Evolutionary conservation across 2,888 invertebrate genomes (phyloP), one percentile per base, ranked within the genome.

Genomic region (Hedya salicella): DNA sequence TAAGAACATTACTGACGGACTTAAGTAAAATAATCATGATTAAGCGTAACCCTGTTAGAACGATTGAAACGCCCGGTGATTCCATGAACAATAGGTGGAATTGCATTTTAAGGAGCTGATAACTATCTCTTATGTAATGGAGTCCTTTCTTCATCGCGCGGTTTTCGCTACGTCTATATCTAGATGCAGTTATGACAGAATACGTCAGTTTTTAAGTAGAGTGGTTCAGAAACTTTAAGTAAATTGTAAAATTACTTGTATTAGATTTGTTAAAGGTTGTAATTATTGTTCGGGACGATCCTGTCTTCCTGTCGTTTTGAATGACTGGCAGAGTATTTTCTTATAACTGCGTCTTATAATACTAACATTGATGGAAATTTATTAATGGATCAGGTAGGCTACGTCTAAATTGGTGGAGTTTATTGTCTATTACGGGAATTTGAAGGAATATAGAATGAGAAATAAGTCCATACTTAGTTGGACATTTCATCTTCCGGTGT

Each of bases 301-400:
- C n/a, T n/a, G 44, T 57, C 57, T 57, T 57, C 57, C 57, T 46
- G n/a, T 16, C 9, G n/a, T 16, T 54, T 46, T 25, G 21, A 62
- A 62, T 32, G 42, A 52, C 61, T 50, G 11, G 44, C 39, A 36
- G 36, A 54, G 30, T 46, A 39, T 39, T 53, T 46, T 46, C 39
- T 62, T 44, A 32, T 44, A 53, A 62, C 62, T 54, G 53, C 32
- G 57, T 57, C 57, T 57, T 54, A 4, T 14, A 56, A 44, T 46
- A 9, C 32, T 30, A 57, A 57, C 57, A 46, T 13, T 8, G 14
- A 17, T 57, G 57, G 46, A 19, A 32, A 21, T 46, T 57, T 17
- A 30, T 57, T 17, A 32, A 17, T 32, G 57, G 57, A 46, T 46
- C 44, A 19, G 5, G 32, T 32, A 19, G 30, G 8, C 9, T 32